Evolutionary conservation across 2,797 vertebrate species (phyloP), one percentile per base, ranked within the genome.

Genomic region (Anabacerthia variegaticeps): DNA sequence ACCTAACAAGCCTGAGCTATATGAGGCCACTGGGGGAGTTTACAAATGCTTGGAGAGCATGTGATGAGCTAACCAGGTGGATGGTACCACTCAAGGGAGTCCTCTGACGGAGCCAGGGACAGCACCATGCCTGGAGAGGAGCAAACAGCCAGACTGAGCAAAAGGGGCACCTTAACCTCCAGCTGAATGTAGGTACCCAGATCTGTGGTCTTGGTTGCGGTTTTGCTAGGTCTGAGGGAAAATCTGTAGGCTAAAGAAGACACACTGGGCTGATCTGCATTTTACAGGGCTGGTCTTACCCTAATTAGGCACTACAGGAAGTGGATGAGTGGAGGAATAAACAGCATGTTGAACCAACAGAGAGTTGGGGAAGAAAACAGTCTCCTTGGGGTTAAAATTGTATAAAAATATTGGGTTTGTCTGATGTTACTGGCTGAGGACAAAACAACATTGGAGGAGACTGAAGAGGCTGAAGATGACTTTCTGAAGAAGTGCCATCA

Each of bases 91-190:
- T 28, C 69, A 46, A 39, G 14, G 30, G 28, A 91, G 28, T 88
- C 30, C 14, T 78, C 37, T 88, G 88, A 61, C 1, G 3, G 48
- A 88, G 19, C 43, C 3, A 1, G 49, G 49, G 51, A 78, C 68
- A 88, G 21, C 10, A 27, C 21, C 23, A 16, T 12, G 21, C 13
- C 69, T 82, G 52, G 36, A 87, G 37, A 19, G 21, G 58, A 86
- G 32, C 4, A 46, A 30, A n/a, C 13, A 79, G 27, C 1, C 62
- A 63, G 34, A 3, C 8, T 0, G 0, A 79, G 48, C 2, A 39
- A 49, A 73, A 49, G 14, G 30, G 13, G 12, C 28, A 43, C 20
- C 46, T 52, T 41, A 23, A 76, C 28, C 59, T 87, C 36, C 69
- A 90, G 22, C 2, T 76, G 63, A 30, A 59, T 49, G 19, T 19